These are phyloP conservation scores for Plagiodera versicolora DNA, from an alignment of 2,888 invertebrate genomes.

Conservation along the genomic window DNA sequence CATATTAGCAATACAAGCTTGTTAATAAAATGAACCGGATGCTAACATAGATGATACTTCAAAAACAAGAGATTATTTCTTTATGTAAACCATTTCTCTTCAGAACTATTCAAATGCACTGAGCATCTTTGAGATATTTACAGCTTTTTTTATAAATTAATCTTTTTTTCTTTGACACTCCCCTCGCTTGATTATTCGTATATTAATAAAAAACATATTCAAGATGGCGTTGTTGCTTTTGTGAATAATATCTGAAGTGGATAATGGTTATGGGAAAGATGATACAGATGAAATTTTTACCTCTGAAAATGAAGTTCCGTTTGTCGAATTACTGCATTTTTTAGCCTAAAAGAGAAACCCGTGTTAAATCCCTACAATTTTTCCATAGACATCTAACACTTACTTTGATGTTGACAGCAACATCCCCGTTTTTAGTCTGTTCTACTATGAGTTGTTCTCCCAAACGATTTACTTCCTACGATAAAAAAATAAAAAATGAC, in stretches of 20 bases:
- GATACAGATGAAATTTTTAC: constrained; percentile 23
- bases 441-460: constrained; percentile 41
- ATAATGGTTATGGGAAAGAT: not conserved
- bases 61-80: too few species aligned
- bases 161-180: too few species aligned
- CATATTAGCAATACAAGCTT: too few species aligned
- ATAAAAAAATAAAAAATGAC: constrained; percentile 22
- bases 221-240: too few species aligned
- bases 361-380: not conserved
- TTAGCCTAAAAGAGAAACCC: constrained; percentile 34
- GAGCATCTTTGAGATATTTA: not conserved
- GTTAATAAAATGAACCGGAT: too few species aligned
- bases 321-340: constrained; percentile 39
- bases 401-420: constrained; percentile 36
- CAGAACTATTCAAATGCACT: not conserved
- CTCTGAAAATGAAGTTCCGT: constrained; percentile 41
- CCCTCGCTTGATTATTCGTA: too few species aligned
- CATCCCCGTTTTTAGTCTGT: constrained; percentile 40
- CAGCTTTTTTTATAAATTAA: too few species aligned
- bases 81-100: too few species aligned
- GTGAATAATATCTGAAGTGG: too few species aligned
- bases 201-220: too few species aligned
- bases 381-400: constrained; percentile 23
- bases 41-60: too few species aligned
- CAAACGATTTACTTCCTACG: constrained; percentile 41